Percentiles rank a stretch among this genome's conserved stretches.
phyloP scores from a whole-genome alignment of 2,888 invertebrate genomes.

The Sarcophaga variegata region DNA sequence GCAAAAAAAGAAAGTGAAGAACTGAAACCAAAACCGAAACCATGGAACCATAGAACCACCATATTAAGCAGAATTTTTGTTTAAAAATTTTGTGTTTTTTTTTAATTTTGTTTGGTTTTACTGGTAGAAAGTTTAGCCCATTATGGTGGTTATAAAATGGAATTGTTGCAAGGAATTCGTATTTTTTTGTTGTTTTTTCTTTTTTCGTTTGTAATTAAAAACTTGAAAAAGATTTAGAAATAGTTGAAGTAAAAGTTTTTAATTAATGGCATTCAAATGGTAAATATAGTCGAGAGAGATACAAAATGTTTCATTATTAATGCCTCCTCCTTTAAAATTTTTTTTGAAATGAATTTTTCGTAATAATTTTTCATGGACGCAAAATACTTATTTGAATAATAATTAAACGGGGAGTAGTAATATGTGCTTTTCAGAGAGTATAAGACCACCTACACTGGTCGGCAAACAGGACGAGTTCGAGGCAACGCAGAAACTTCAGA shows the following conservation, averaged over 20 bases:
- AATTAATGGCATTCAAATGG: constrained; percentile 35
- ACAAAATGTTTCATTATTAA: not conserved
- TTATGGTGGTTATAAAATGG: constrained; percentile 61
- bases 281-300: not conserved
- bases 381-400: no score
- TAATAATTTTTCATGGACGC: not conserved
- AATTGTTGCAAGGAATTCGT: constrained; percentile 9
- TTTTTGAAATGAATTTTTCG: not conserved
- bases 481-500: no score
- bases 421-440: no score
- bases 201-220: constrained; percentile 34
- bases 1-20: not conserved
- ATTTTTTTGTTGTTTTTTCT: constrained; percentile 5
- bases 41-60: constrained; percentile 34
- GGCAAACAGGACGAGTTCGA: no score
- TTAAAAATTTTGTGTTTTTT: not conserved
- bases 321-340: not conserved
- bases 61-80: constrained; percentile 52
- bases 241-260: constrained; percentile 18
- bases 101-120: no score
- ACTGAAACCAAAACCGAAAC: constrained; percentile 28
- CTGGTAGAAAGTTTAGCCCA: constrained; percentile 60
- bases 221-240: constrained; percentile 15
- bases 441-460: no score
- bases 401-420: no score